Base-by-base conservation (phyloP, 2,113 vertebrate species). In the Dolichallabes microphthalmus region DNA sequence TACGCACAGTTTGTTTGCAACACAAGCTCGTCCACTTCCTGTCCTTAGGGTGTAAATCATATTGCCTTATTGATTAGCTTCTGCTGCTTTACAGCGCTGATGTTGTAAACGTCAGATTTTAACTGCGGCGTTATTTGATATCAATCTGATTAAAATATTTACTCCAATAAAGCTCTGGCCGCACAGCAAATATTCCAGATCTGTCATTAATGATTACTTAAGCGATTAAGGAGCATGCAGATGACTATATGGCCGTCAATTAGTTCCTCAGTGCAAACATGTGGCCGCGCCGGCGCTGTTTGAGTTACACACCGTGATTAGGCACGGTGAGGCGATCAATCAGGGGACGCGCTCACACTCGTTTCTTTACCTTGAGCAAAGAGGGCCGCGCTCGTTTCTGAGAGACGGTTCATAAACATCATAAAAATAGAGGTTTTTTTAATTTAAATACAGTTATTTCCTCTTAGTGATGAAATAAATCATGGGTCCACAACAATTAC, bases 131-230 rank as follows among this genome's bases (percentile, higher is more conserved):
- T 93, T 78, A 93, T 95, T 95, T 94, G 93, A 95, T 95, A 94
- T 94, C 92, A 94, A 94, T 93, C 93, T 93, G 92, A 95, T 95
- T 95, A 95, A 94, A 95, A 93, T 94, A 93, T 94, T 94, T 94
- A 91, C 93, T 91, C 86, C 90, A 88, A 89, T 91, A 93, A 93
- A 92, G 90, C 92, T 89, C 90, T 90, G 89, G 92, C 88, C 39
- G 77, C 85, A 89, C 90, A 86, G 89, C 92, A 91, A 92, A 93
- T 84, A 92, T 82, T 86, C 77, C 87, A 77, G 92, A 92, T 90
- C 89, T 88, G 89, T 87, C 87, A 87, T 88, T 87, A 87, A 88
- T 73, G 66, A 95, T 95, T 94, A 93, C 92, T 92, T 91, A 74
- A 89, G 94, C 92, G 92, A 95, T 95, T 95, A 95, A 92, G 88